Evolutionary conservation across 1,140 invertebrate genomes (phyloP), one percentile per base, ranked within the genome.

Genomic region (Carposina sasakii): DNA sequence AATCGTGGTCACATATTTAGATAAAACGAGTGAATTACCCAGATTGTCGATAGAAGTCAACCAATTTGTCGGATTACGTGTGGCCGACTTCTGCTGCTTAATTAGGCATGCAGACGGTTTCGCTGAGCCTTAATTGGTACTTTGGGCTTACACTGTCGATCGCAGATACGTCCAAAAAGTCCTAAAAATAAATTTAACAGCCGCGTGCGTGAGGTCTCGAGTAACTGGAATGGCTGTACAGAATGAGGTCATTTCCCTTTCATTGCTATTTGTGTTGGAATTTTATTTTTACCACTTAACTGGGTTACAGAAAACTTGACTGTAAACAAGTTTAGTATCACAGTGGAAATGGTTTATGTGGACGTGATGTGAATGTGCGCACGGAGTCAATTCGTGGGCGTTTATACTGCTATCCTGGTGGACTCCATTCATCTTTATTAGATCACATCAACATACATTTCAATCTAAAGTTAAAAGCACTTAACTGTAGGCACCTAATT

Each of bases 181-280:
- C 60, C 76, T 69, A 72, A 81, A 76, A 81, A 81, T 79, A 76
- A 71, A 70, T 60, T 76, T 74, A 71, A 71, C 71, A 54, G 68
- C 68, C 65, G 56, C 64, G 69, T 76, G 76, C 70, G 76, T 76
- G 68, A 73, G 50, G 65, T 61, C 70, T 63, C 60, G 43, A 70
- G 70, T 63, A 66, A 67, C 64, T 59, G 59, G 54, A 67, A 63
- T 60, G 60, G 57, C 50, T 54, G 31, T 33, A 10, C 43, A 60
- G 54, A 74, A 77, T 66, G 71, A 63, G 76, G 76, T 72, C 75
- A 67, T 81, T 78, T 73, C 71, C 76, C 75, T 78, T 78, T 74
- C 62, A 59, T 44, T 52, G 62, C 62, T 68, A 67, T 76, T 74
- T 64, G 68, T 68, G 67, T 63, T 56, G 43, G 36, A 59, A 74